Evolutionary conservation across 92 coral and sea anemone species (phyloP), one percentile per base, ranked within the genome.

Genomic region (Metridium senile): DNA sequence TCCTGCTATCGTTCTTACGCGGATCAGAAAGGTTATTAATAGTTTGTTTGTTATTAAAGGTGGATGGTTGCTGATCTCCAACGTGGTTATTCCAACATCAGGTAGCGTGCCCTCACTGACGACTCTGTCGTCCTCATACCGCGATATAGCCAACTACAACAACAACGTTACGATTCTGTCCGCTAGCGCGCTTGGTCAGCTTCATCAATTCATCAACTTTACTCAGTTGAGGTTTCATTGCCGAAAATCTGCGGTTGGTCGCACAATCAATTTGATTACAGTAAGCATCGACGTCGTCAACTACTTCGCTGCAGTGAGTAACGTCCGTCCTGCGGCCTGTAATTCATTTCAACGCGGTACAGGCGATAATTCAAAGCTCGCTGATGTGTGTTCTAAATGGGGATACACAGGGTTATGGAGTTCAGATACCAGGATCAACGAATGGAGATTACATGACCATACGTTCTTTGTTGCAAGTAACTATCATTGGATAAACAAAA

Each of bases 161-260:
- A 28, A 73, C 34, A 73, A 73, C 77, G 2, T 32, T 1, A 31
- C 66, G 1, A 23, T 73, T 62, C 53, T 77, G 0, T 65, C 82
- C 1, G 61, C 82, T 0, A 65, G 64, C 22, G 39, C 72, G 16
- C 39, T 77, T 0, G 16, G 74, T 2, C 74, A 65, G 52, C 74
- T 77, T 18, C 68, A 47, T 25, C 73, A 54, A 11, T 33, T 77
- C 35, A 66, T 33, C 9, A 21, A 27, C 25, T 77, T 77, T 18
- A 77, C 74, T 7, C 82, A 77, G 63, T 49, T 77, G 16, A 51
- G 82, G 32, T 77, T 77, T 30, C 66, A 63, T 31, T 77, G 82
- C 52, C 22, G 43, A 51, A 18, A 66, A 33, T 0, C 22, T 22
- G 1, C 0, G 19, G 68, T 77, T 26, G 68, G 68, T 19, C 74